A percentile compares a stretch with the other conserved stretches of the same genome.
These are phyloP conservation scores for Mugil cephalus DNA, from an alignment of 2,113 vertebrate genomes.

Conservation along the genomic window DNA sequence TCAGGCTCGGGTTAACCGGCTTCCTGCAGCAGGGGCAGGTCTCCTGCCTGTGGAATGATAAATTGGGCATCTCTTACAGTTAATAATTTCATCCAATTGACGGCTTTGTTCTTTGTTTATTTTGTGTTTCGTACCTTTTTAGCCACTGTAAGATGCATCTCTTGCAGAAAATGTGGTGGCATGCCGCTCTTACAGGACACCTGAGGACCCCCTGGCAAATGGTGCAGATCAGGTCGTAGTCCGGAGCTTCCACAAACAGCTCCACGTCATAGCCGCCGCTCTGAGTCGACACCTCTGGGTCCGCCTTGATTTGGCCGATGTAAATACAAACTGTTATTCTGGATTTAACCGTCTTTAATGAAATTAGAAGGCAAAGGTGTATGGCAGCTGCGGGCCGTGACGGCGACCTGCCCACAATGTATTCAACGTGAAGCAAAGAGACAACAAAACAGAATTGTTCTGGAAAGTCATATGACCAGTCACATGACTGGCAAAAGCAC, in stretches of 20 bases:
- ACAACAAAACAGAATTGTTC: constrained; percentile 69
- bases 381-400: neutral
- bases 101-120: neutral
- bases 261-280: constrained; percentile 89
- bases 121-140: constrained; percentile 81
- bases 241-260: constrained; percentile 86
- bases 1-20: constrained; percentile 80
- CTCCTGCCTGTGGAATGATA: constrained; percentile 79
- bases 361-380: neutral
- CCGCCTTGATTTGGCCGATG: constrained; percentile 56
- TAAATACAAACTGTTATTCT: constrained; percentile 8
- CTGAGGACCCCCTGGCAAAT: constrained; percentile 90
- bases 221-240: constrained; percentile 88
- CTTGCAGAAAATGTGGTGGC: constrained; percentile 91
- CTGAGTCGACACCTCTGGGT: constrained; percentile 76
- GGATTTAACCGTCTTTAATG: neutral
- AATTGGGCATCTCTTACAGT: neutral
- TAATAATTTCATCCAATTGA: neutral
- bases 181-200: constrained; percentile 87
- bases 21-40: constrained; percentile 89
- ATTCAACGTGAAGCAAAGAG: constrained; percentile 45
- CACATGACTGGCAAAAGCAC: constrained; percentile 51
- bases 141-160: constrained; percentile 91
- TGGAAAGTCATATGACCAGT: constrained; percentile 71
- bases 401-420: constrained; percentile 10